These are phyloP conservation scores for Mizuhopecten yessoensis DNA, from an alignment of 1,140 invertebrate species.

Conservation along the genomic window DNA sequence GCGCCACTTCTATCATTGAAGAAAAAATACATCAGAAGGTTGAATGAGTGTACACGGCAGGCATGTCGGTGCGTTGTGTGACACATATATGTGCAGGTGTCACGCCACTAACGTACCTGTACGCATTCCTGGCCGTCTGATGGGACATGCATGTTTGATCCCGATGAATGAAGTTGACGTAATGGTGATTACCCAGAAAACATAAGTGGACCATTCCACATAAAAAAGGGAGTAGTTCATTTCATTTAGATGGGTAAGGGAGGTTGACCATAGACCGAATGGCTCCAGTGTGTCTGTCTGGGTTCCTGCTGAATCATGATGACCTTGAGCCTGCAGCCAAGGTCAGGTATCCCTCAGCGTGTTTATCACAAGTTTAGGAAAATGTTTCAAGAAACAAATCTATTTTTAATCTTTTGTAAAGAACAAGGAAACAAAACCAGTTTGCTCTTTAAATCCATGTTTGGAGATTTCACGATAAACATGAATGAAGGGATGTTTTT, in stretches of 20 bases:
- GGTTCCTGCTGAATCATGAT: neutral
- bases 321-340: neutral
- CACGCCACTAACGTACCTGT: neutral
- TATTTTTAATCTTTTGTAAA: neutral
- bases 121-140: neutral
- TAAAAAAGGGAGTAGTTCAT: neutral
- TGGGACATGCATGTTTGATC: neutral
- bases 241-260: neutral
- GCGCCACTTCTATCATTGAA: neutral
- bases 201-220: neutral
- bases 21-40: constrained; percentile 16
- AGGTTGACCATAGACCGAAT: neutral
- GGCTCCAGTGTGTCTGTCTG: neutral
- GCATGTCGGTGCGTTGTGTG: neutral
- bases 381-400: neutral
- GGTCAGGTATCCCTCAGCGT: neutral
- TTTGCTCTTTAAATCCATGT: neutral
- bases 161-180: neutral
- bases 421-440: neutral
- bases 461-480: neutral
- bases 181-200: neutral
- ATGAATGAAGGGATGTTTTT: neutral
- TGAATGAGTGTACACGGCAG: neutral
- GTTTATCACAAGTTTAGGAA: neutral
- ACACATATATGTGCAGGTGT: neutral